These are phyloP conservation scores for Trichopria drosophilae DNA, from an alignment of 2,888 invertebrate species.

Conservation along the genomic window DNA sequence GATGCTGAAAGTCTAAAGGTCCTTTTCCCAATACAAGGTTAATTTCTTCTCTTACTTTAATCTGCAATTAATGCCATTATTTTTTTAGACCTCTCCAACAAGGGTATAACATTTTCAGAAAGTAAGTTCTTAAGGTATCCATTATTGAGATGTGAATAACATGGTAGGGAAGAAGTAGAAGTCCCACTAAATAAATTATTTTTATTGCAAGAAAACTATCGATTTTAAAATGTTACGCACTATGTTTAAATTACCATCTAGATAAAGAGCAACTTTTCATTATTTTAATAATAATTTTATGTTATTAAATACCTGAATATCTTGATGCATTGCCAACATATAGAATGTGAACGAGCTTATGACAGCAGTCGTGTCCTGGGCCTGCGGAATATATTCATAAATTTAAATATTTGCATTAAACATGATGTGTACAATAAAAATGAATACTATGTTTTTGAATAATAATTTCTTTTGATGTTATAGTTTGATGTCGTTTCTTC, in stretches of 20 bases:
- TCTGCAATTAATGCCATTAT: constrained; percentile 22
- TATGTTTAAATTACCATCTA: no score
- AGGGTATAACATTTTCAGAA: neutral
- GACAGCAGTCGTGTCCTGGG: constrained; percentile 37
- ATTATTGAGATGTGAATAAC: no score
- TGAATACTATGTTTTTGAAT: neutral
- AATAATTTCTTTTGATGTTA: no score
- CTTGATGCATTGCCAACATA: constrained; percentile 38
- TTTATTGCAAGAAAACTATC: no score
- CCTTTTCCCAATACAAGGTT: constrained; percentile 28
- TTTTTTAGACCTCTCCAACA: neutral
- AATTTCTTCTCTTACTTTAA: constrained; percentile 35
- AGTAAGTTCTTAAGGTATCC: constrained; percentile 4
- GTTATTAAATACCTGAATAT: constrained; percentile 33
- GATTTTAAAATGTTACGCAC: no score
- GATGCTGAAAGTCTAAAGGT: constrained; percentile 20
- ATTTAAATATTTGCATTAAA: neutral
- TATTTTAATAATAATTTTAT: neutral
- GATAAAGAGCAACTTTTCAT: no score
- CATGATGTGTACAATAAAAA: neutral
- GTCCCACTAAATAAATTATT: no score
- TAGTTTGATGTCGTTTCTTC: no score
- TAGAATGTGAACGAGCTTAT: constrained; percentile 36
- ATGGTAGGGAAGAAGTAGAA: no score
- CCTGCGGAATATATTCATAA: constrained; percentile 22